phyloP scores from a whole-genome alignment of 2,113 vertebrate species.

The Craseonycteris thonglongyai region DNA sequence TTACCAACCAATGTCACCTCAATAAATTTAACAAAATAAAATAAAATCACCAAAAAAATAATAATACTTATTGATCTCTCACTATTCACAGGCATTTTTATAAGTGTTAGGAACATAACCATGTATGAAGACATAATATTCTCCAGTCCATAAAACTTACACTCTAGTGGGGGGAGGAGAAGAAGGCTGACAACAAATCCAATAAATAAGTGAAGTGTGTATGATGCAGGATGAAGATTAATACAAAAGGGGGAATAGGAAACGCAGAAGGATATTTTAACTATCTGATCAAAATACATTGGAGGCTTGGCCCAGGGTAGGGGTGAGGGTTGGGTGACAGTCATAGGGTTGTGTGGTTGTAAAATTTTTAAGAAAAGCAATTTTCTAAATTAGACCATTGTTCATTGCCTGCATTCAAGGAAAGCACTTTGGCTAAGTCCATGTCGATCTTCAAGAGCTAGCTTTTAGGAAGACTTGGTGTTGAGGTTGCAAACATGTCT shows the following conservation, averaged over 20 bases:
- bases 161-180: background rate
- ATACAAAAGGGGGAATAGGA: background rate
- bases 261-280: background rate
- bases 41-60: no score
- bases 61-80: background rate
- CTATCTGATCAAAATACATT: background rate
- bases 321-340: background rate
- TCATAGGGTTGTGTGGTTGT: background rate
- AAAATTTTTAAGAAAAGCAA: background rate
- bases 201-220: background rate
- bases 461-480: background rate
- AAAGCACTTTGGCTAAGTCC: background rate
- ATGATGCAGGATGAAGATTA: background rate
- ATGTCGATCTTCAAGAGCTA: background rate
- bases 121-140: background rate
- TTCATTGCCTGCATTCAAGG: background rate
- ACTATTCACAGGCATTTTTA: background rate
- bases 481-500: background rate
- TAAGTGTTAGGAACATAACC: background rate
- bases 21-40: no score
- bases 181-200: background rate
- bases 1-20: no score
- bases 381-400: background rate
- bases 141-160: background rate
- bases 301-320: background rate